Evolutionary conservation across 2,888 invertebrate genomes (phyloP).

Genomic region (Spilarctia lutea): DNA sequence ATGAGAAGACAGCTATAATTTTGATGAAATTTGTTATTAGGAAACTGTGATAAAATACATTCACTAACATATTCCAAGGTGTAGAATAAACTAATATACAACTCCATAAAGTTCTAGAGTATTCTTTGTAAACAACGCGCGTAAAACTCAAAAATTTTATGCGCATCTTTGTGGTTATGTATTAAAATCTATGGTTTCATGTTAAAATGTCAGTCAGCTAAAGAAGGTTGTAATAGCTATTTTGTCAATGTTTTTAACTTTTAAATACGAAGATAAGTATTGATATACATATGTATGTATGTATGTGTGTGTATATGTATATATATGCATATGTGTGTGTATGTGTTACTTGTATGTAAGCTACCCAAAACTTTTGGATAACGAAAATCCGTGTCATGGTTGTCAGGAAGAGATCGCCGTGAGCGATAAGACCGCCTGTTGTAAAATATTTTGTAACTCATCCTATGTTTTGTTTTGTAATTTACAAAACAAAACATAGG

Average conservation of each 20-base stretch:
- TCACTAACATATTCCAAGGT: background rate
- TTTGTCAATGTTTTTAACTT: slow-evolving; percentile 13
- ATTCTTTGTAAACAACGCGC: slow-evolving; percentile 11
- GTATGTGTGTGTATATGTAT: too few relatives aligned
- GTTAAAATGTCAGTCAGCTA: slow-evolving; percentile 44
- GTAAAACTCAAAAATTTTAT: slow-evolving; percentile 42
- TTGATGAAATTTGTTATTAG: background rate
- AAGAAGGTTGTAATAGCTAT: slow-evolving; percentile 23
- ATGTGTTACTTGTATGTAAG: too few relatives aligned
- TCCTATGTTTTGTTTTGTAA: too few relatives aligned
- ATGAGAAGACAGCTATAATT: background rate
- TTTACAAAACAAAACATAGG: too few relatives aligned
- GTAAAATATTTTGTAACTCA: too few relatives aligned
- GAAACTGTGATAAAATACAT: slow-evolving; percentile 1
- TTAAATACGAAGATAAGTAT: background rate
- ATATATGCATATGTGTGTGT: too few relatives aligned
- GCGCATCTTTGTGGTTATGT: slow-evolving; percentile 27
- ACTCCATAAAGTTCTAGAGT: slow-evolving; percentile 15
- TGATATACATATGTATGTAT: too few relatives aligned
- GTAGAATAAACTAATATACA: slow-evolving; percentile 11
- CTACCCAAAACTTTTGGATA: too few relatives aligned
- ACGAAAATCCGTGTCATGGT: too few relatives aligned
- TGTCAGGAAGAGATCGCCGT: too few relatives aligned
- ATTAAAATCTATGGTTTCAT: slow-evolving; percentile 23
- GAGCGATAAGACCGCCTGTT: too few relatives aligned